Conservation (phyloP, 2,113 vertebrate genomes). For the Pelobates fuscus region DNA sequence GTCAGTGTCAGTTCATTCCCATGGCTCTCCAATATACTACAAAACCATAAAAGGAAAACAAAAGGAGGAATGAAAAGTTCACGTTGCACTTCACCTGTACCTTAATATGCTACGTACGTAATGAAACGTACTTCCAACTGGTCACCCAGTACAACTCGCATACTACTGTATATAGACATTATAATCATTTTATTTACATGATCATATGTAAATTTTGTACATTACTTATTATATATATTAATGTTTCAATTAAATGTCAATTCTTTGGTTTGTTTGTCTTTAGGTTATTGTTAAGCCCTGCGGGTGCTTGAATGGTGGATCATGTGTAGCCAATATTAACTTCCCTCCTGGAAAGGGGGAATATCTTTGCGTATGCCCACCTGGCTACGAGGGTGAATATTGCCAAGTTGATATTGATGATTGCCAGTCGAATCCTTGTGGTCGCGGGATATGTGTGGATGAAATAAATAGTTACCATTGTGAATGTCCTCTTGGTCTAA, state of each 20-base stretch:
- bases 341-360: constrained; percentile 72
- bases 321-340: constrained; percentile 72
- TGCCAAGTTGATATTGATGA: constrained; percentile 76
- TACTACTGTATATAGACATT: no score
- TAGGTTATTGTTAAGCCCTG: constrained; percentile 81
- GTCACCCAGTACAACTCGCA: no score
- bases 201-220: background rate
- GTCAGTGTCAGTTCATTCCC: no score
- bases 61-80: no score
- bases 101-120: no score
- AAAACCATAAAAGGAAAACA: no score
- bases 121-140: no score
- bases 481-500: constrained; percentile 75
- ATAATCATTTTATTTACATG: no score
- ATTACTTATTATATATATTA: background rate
- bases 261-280: constrained; percentile 56
- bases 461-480: constrained; percentile 76
- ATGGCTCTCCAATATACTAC: no score
- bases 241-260: background rate
- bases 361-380: constrained; percentile 75
- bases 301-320: constrained; percentile 79
- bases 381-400: constrained; percentile 73
- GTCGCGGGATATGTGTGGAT: constrained; percentile 75
- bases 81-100: no score
- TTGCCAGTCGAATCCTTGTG: constrained; percentile 80